These are phyloP conservation scores for Sciaenops ocellatus DNA, from an alignment of 2,797 vertebrate genomes.

Conservation along the genomic window DNA sequence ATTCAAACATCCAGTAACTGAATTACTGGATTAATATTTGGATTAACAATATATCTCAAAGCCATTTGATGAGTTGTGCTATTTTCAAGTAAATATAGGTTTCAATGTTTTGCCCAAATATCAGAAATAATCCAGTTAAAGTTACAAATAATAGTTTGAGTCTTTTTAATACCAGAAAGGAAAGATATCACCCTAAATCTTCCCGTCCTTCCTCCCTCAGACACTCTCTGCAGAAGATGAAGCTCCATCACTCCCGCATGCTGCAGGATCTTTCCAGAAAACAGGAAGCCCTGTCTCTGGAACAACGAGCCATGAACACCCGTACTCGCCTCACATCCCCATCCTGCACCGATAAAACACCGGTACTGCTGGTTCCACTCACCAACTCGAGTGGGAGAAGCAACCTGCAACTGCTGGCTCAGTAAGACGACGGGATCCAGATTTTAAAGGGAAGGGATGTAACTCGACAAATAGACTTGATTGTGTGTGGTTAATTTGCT, in stretches of 20 bases:
- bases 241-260: constrained; percentile 81
- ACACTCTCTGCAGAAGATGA: constrained; percentile 81
- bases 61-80: background rate
- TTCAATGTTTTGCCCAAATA: background rate
- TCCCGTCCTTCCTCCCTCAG: constrained; percentile 55
- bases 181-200: background rate
- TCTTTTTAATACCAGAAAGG: background rate
- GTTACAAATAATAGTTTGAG: background rate
- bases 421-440: constrained; percentile 11
- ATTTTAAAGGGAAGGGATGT: background rate
- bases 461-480: background rate
- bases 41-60: background rate
- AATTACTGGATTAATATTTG: background rate
- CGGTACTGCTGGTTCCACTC: constrained; percentile 69
- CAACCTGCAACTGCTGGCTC: constrained; percentile 71
- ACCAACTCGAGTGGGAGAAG: constrained; percentile 82
- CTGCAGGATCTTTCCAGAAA: constrained; percentile 80
- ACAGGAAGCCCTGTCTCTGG: constrained; percentile 81
- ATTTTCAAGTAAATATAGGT: too few relatives aligned
- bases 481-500: background rate
- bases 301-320: constrained; percentile 79
- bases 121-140: background rate
- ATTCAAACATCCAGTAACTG: background rate
- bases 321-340: constrained; percentile 64
- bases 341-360: constrained; percentile 6